phyloP scores from a whole-genome alignment of 2,113 vertebrate genomes.

The Aix galericulata region DNA sequence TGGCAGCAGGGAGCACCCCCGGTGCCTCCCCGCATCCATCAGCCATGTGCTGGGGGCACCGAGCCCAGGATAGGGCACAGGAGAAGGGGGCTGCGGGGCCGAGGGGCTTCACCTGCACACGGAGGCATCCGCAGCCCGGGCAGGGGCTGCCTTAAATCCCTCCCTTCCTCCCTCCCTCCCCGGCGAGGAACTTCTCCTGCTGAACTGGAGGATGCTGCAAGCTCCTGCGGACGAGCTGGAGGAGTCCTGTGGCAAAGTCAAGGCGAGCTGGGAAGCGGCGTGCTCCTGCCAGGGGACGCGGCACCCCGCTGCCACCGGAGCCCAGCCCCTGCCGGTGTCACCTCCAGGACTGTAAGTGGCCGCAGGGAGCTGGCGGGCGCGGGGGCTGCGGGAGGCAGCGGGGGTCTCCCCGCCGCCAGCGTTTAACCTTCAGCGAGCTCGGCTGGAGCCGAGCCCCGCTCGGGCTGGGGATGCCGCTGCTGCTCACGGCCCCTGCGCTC shows the following conservation, averaged over 20 bases:
- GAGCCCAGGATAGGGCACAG: fast-evolving
- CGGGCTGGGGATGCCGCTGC: neutral
- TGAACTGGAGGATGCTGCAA: slow-evolving; percentile 69
- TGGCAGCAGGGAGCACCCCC: neutral
- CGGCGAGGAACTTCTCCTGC: slow-evolving; percentile 68
- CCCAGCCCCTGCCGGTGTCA: neutral
- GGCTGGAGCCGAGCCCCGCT: neutral
- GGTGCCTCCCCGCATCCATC: neutral
- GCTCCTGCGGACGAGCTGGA: slow-evolving; percentile 65
- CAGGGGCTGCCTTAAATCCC: slow-evolving; percentile 59
- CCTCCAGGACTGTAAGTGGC: slow-evolving; percentile 57
- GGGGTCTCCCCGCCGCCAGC: neutral
- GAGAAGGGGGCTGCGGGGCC: neutral
- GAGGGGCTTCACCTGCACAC: neutral
- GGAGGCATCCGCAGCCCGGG: neutral
- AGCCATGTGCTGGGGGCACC: fast-evolving
- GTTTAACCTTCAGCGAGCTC: slow-evolving; percentile 69
- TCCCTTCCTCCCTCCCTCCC: slow-evolving; percentile 51
- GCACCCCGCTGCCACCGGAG: neutral
- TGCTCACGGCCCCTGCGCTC: neutral
- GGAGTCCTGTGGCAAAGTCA: slow-evolving; percentile 72
- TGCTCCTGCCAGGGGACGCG: neutral
- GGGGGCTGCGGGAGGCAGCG: neutral
- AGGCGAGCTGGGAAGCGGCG: slow-evolving; percentile 4
- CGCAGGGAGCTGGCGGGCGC: neutral